Conservation (phyloP, 2,797 vertebrate genomes). For the Spea hammondii region DNA sequence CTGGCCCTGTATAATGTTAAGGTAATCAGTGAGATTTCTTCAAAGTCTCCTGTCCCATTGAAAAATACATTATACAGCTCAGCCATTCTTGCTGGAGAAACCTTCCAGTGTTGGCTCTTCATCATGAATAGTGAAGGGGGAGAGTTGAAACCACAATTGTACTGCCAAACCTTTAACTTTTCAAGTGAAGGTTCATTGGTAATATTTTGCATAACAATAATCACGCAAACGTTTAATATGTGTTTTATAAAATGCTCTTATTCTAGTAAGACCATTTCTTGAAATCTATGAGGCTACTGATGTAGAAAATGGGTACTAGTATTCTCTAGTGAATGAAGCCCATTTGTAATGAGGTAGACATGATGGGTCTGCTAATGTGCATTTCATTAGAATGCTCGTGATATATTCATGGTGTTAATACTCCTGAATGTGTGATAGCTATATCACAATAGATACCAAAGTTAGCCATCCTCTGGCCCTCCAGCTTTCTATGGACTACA, state of each 20-base stretch:
- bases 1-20: too few species aligned
- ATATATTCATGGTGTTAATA: background rate
- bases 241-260: slow-evolving; percentile 14
- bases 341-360: slow-evolving; percentile 47
- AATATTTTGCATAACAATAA: too few species aligned
- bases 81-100: too few species aligned
- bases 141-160: too few species aligned
- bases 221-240: too few species aligned
- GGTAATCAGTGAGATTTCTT: too few species aligned
- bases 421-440: background rate
- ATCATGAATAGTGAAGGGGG: too few species aligned
- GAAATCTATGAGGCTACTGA: slow-evolving; percentile 41
- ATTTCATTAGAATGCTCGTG: background rate
- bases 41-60: too few species aligned
- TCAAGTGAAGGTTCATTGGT: too few species aligned
- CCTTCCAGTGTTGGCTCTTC: too few species aligned
- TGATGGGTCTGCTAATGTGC: slow-evolving; percentile 41
- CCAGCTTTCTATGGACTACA: background rate
- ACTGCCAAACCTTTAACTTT: too few species aligned
- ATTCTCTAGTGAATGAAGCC: slow-evolving; percentile 41
- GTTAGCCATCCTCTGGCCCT: background rate
- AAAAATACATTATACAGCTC: too few species aligned
- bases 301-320: slow-evolving; percentile 37
- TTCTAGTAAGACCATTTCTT: slow-evolving; percentile 30
- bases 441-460: background rate